Conservation (phyloP, 37 sponge, comb jelly and placozoan species). For the Bolinopsis microptera region DNA sequence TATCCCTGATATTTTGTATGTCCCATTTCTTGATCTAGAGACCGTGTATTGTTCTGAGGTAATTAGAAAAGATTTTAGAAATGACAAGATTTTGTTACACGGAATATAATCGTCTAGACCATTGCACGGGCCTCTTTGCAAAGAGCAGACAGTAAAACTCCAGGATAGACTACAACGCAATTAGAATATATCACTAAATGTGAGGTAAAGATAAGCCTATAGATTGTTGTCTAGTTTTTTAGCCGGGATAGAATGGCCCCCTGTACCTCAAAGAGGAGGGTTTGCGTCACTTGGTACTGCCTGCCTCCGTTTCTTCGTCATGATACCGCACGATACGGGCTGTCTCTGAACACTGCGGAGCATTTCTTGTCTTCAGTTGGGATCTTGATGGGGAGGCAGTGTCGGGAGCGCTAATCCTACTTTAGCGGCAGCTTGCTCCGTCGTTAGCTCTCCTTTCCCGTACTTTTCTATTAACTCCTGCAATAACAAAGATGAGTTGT, state of each 20-base stretch:
- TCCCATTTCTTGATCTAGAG: background rate
- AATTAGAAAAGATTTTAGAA: background rate
- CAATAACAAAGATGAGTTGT: background rate
- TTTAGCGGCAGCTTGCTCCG: conserved; percentile 33
- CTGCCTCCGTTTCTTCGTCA: background rate
- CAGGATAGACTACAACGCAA: background rate
- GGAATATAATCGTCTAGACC: background rate
- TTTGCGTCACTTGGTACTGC: background rate
- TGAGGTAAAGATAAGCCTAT: background rate
- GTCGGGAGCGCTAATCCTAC: background rate
- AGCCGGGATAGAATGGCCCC: background rate
- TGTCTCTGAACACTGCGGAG: background rate
- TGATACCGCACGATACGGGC: background rate
- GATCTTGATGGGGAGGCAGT: background rate
- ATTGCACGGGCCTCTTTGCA: background rate
- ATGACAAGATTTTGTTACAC: background rate
- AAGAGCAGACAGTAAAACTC: background rate
- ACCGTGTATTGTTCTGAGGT: background rate
- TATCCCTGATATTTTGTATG: background rate
- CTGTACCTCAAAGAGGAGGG: background rate
- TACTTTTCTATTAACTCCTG: conserved; percentile 58
- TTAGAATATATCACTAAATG: background rate
- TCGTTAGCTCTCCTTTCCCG: background rate
- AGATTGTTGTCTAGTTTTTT: background rate
- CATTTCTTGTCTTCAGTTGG: background rate